These are phyloP conservation scores for Sipunculus nudus DNA, from an alignment of 2,888 invertebrate genomes.

Conservation along the genomic window DNA sequence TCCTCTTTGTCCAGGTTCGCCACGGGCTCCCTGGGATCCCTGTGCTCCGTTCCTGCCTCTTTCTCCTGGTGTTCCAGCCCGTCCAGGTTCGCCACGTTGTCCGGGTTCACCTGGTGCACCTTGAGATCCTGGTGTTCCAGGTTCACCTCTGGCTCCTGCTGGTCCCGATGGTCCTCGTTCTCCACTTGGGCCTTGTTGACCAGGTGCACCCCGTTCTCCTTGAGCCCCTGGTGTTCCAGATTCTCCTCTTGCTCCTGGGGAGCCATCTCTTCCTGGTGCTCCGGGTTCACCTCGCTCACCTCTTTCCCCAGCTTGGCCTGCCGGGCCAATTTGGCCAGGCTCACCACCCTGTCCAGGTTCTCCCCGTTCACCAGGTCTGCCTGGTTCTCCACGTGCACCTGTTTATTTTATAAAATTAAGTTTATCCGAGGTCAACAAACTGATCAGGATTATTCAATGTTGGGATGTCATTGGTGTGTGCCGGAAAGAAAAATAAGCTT, in stretches of 20 bases:
- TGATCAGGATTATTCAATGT: too few species aligned
- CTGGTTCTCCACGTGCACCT: too few species aligned
- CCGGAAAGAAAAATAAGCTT: too few species aligned
- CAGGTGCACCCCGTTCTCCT: slow-evolving; percentile 6
- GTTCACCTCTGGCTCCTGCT: slow-evolving; percentile 10
- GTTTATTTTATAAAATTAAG: too few species aligned
- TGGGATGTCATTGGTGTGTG: too few species aligned
- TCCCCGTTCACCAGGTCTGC: slow-evolving; percentile 12
- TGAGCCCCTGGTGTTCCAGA: slow-evolving; percentile 17
- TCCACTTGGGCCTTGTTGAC: slow-evolving; percentile 21
- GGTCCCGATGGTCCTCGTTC: slow-evolving; percentile 19
- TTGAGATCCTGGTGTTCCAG: slow-evolving; percentile 1
- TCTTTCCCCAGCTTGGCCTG: slow-evolving; percentile 13
- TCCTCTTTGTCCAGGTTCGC: background rate
- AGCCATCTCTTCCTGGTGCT: slow-evolving; percentile 8
- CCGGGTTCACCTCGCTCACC: slow-evolving; percentile 14
- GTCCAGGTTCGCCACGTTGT: slow-evolving; percentile 8
- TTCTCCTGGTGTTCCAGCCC: slow-evolving; percentile 6
- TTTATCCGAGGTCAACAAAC: too few species aligned
- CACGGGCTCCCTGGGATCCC: slow-evolving; percentile 9
- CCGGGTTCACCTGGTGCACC: slow-evolving; percentile 8
- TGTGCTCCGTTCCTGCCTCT: slow-evolving; percentile 14
- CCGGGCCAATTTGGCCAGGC: too few species aligned
- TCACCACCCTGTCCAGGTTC: slow-evolving; percentile 15
- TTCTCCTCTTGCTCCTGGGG: slow-evolving; percentile 10